Percentiles rank a stretch among this genome's conserved stretches.
phyloP scores from a whole-genome alignment of 1,140 invertebrate genomes.

The Pinna nobilis region DNA sequence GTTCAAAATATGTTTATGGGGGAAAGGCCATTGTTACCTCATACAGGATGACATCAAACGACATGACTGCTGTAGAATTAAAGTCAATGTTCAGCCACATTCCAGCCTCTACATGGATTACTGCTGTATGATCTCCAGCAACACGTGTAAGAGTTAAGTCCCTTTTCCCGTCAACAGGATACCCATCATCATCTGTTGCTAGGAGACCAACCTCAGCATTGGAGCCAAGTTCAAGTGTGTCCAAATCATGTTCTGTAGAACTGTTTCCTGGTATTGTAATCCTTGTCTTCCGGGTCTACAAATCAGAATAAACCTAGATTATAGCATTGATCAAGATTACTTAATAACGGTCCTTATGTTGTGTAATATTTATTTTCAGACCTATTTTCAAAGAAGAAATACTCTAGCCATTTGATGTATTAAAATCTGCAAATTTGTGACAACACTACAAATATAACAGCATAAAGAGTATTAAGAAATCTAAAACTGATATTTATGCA shows the following conservation, averaged over 20 bases:
- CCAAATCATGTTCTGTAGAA: constrained; percentile 35
- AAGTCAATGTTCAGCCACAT: constrained; percentile 66
- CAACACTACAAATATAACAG: too few relatives aligned
- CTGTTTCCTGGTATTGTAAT: constrained; percentile 48
- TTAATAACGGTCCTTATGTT: too few relatives aligned
- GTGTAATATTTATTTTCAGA: too few relatives aligned
- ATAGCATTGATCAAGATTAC: too few relatives aligned
- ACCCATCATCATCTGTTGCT: constrained; percentile 41
- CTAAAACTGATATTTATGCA: too few relatives aligned
- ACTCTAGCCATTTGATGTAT: too few relatives aligned
- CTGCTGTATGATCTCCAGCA: constrained; percentile 60
- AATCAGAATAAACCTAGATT: too few relatives aligned
- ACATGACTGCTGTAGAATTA: constrained; percentile 51
- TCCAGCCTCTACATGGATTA: constrained; percentile 55
- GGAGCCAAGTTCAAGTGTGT: constrained; percentile 51
- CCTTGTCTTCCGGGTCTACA: constrained; percentile 47
- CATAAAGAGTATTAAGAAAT: too few relatives aligned
- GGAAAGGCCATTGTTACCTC: too few relatives aligned
- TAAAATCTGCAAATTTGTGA: too few relatives aligned
- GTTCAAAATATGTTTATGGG: too few relatives aligned
- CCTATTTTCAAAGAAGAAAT: too few relatives aligned
- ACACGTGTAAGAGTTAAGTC: constrained; percentile 43
- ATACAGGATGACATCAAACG: constrained; percentile 61
- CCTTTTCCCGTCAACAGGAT: constrained; percentile 31
- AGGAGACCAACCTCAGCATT: constrained; percentile 55